Evolutionary conservation across 2,113 vertebrate species (phyloP).

Genomic region (Stegastes partitus): DNA sequence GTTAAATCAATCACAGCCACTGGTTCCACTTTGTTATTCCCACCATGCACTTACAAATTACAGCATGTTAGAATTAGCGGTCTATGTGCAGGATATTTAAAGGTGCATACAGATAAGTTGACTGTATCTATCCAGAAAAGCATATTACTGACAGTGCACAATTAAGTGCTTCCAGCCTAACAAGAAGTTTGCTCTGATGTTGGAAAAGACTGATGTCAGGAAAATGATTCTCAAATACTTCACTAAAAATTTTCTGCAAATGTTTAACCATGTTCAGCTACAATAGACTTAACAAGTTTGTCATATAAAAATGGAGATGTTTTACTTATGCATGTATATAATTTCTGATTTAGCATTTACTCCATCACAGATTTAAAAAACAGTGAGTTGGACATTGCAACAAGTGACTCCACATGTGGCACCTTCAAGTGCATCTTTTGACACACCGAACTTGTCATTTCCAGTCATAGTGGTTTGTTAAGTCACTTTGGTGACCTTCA

Average conservation of each 20-base stretch:
- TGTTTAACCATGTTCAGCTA: background rate
- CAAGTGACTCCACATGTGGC: too few relatives aligned
- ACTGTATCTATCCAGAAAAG: background rate
- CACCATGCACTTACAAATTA: background rate
- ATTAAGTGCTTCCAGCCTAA: background rate
- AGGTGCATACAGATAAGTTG: background rate
- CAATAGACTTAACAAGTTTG: background rate
- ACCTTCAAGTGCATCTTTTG: background rate
- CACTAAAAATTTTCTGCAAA: background rate
- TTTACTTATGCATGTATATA: too few relatives aligned
- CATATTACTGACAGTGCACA: slow-evolving; percentile 1
- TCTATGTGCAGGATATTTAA: background rate
- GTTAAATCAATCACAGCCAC: background rate
- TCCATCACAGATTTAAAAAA: too few relatives aligned
- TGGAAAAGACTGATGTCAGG: background rate
- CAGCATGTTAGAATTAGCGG: background rate
- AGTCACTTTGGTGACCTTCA: background rate
- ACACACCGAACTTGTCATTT: background rate
- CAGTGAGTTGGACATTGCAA: background rate
- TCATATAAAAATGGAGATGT: background rate
- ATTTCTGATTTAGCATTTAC: too few relatives aligned
- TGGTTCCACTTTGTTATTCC: background rate
- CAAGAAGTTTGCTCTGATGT: background rate
- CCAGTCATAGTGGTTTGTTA: background rate
- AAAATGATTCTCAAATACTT: background rate